Evolutionary conservation across 2,113 vertebrate genomes (phyloP).

Genomic region (Planiliza haematocheilus): DNA sequence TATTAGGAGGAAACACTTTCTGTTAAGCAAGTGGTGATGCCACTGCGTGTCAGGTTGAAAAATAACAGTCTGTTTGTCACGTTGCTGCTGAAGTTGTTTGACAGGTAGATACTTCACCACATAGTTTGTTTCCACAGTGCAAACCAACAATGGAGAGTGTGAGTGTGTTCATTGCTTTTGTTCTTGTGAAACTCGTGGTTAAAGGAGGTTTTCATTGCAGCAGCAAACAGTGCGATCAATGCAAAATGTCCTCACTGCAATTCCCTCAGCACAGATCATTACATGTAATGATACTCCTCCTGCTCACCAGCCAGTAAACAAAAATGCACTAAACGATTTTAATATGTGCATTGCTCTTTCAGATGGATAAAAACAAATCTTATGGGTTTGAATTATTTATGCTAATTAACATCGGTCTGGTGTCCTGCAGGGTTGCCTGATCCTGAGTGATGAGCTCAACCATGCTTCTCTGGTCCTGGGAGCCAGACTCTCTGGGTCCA

Average conservation of each 20-base stretch:
- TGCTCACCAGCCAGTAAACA: not conserved
- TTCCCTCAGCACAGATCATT: not conserved
- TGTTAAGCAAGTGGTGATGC: not conserved
- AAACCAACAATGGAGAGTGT: not conserved
- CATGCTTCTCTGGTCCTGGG: slow-evolving; percentile 94
- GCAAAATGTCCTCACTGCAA: not conserved
- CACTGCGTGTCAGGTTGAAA: not conserved
- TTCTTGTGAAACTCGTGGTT: not conserved
- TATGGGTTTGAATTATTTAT: not conserved
- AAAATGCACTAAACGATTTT: not conserved
- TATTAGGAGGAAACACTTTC: slow-evolving; percentile 30
- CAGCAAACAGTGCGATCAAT: not conserved
- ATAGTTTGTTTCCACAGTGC: not conserved
- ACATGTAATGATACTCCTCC: not conserved
- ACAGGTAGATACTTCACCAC: not conserved
- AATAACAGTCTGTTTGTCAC: slow-evolving; percentile 13
- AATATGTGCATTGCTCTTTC: not conserved
- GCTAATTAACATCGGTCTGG: not conserved
- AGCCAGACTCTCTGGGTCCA: slow-evolving; percentile 93
- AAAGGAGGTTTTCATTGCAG: not conserved
- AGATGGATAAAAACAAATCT: not conserved
- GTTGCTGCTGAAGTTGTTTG: slow-evolving; percentile 5
- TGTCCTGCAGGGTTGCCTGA: slow-evolving; percentile 90
- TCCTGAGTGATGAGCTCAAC: slow-evolving; percentile 96
- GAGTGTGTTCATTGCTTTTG: not conserved